Percentiles rank a stretch among this genome's conserved stretches.
Conservation (phyloP, 2,113 vertebrate species). For the Empidonax traillii region DNA sequence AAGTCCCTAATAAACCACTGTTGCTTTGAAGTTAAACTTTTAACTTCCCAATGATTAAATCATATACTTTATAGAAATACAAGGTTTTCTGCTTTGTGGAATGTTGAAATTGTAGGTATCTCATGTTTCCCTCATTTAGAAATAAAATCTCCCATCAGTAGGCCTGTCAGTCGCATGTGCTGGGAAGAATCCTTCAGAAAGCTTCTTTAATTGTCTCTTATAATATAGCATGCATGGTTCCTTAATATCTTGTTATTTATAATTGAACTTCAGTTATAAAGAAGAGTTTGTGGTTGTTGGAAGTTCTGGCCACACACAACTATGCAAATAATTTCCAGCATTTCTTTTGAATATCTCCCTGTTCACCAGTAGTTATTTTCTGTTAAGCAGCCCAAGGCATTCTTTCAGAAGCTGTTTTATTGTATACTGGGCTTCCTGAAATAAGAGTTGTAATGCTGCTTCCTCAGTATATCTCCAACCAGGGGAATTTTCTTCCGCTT, state of each 20-base stretch:
- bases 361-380: background rate
- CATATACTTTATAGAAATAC: background rate
- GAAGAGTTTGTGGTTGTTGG: background rate
- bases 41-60: background rate
- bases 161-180: background rate
- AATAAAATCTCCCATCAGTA: background rate
- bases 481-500: background rate
- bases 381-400: background rate
- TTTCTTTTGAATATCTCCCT: background rate
- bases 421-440: background rate
- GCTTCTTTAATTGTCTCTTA: background rate
- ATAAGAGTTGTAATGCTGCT: background rate
- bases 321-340: constrained; percentile 1
- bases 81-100: background rate
- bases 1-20: background rate
- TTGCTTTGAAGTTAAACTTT: background rate
- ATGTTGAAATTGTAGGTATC: background rate
- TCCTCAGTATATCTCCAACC: background rate
- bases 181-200: background rate
- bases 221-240: background rate
- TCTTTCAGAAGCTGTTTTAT: background rate
- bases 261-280: background rate
- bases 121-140: background rate
- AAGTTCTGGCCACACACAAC: background rate
- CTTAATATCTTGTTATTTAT: background rate